Conservation (phyloP, 2,888 invertebrate species). For the Patella caerulea region DNA sequence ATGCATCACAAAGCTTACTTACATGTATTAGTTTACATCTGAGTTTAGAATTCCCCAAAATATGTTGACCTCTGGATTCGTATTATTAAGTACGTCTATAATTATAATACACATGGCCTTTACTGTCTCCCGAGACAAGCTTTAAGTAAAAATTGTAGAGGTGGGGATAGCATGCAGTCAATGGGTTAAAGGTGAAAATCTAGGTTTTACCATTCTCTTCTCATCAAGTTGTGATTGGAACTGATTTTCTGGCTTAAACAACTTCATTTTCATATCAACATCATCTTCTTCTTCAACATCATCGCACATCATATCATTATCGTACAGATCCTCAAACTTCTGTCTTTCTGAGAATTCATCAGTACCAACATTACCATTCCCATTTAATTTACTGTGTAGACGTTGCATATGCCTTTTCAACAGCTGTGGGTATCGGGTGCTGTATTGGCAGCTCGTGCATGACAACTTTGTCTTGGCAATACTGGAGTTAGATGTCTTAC, state of each 20-base stretch:
- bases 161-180: neutral
- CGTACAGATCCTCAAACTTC: conserved; percentile 27
- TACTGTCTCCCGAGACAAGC: neutral
- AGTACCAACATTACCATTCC: conserved; percentile 5
- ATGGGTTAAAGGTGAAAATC: conserved; percentile 8
- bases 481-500: conserved; percentile 47
- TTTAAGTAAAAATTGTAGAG: neutral
- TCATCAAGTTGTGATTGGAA: conserved; percentile 14
- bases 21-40: too few species aligned
- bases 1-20: too few species aligned
- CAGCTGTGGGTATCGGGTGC: conserved; percentile 55
- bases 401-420: conserved; percentile 53
- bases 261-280: conserved; percentile 25
- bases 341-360: conserved; percentile 32
- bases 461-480: conserved; percentile 45
- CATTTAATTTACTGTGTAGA: conserved; percentile 37
- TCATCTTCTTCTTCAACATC: conserved; percentile 45
- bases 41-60: too few species aligned
- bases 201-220: conserved; percentile 39
- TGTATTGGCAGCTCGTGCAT: conserved; percentile 57
- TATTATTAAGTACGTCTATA: too few species aligned
- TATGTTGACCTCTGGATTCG: too few species aligned
- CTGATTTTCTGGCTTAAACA: conserved; percentile 20
- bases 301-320: conserved; percentile 35
- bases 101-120: neutral